Evolutionary conservation across 92 coral and sea anemone species (phyloP), one percentile per base, ranked within the genome.

Genomic region (Phenganax stokvisi): DNA sequence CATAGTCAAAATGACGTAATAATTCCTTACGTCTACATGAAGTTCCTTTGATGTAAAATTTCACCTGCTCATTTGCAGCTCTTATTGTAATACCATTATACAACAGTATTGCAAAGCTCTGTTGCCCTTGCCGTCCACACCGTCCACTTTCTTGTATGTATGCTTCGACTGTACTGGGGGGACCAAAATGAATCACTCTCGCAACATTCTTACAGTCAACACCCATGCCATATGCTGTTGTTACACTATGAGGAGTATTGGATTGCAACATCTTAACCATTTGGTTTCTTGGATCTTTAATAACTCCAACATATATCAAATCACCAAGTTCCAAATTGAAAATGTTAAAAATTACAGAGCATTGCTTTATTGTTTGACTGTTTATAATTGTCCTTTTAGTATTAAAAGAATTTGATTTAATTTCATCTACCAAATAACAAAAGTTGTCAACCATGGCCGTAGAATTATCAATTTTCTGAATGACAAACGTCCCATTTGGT

Each of bases 191-290:
- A 6, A 74, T 55, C 1, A 74, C 79, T n/a, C 61, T 5, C 0
- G 2, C 2, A 16, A 74, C 79, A 13, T 28, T 28, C 29, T 56
- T 74, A 15, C 79, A 74, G 15, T 74, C 29, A 20, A 67, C 53
- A 10, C 72, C 72, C 72, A 67, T 67, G 1, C 72, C 72, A 9
- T 28, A 67, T 6, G 79, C 59, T 6, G 56, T 74, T 55, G 79
- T 74, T 20, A 51, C 63, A 20, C 25, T 20, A 20, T 20, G 25
- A 20, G 83, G 83, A 31, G 62, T 83, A 10, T 16, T 4, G n/a
- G 83, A 75, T 51, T 83, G 86, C 59, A 83, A 13, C 86, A 83
- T 83, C 15, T 64, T 83, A 51, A 30, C 67, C 7, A 83, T n/a
- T 31, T 80, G 44, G 28, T 5, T 27, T 53, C 84, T 81, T 1